Conservation (phyloP, 2,113 vertebrate genomes). For the Piliocolobus tephrosceles region DNA sequence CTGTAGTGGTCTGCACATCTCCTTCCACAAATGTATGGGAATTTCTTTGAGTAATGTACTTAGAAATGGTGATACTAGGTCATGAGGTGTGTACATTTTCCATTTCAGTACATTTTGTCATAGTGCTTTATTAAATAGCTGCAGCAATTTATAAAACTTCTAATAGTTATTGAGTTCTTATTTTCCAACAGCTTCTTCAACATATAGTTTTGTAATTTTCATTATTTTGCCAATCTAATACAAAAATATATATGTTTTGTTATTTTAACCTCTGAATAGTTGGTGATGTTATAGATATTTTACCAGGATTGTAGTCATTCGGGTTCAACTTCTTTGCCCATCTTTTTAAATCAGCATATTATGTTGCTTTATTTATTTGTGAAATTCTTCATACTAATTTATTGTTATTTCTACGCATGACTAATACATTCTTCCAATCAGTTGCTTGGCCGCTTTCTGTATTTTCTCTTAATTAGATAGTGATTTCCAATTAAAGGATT, state of each 20-base stretch:
- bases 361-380: neutral
- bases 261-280: conserved; percentile 6
- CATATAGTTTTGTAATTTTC: neutral
- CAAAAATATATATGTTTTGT: neutral
- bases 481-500: neutral
- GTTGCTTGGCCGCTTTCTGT: neutral
- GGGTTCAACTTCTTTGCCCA: neutral
- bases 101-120: neutral
- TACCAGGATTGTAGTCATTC: neutral
- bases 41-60: neutral
- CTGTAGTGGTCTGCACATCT: neutral
- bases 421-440: neutral
- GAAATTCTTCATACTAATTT: neutral
- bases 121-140: neutral
- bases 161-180: neutral
- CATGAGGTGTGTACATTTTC: neutral
- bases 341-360: neutral
- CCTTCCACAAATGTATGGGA: neutral
- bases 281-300: neutral
- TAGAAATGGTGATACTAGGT: neutral
- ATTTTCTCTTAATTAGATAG: neutral
- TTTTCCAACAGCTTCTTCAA: conserved; percentile 16
- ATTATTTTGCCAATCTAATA: neutral
- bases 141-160: neutral
- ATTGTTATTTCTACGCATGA: neutral